phyloP scores from a whole-genome alignment of 1,140 invertebrate genomes.

The Eurosta solidaginis region DNA sequence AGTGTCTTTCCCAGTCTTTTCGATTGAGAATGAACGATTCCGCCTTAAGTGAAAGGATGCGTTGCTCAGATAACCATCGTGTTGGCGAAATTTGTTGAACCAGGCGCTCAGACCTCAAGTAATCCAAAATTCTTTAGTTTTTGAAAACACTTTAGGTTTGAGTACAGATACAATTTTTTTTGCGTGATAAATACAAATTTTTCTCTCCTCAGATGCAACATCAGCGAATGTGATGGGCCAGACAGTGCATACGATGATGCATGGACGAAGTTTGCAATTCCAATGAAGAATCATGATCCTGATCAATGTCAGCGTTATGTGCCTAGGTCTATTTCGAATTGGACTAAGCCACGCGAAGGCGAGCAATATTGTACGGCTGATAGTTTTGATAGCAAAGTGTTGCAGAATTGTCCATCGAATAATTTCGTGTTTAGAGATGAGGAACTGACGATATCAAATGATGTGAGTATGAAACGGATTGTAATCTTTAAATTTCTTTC shows the following conservation, averaged over 20 bases:
- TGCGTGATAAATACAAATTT: neutral
- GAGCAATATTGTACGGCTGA: conserved; percentile 49
- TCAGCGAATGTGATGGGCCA: conserved; percentile 66
- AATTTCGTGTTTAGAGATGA: conserved; percentile 51
- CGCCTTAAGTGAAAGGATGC: too few relatives aligned
- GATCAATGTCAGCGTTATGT: conserved; percentile 62
- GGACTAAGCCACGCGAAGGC: conserved; percentile 35
- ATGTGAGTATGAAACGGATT: conserved; percentile 43
- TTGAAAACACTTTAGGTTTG: too few relatives aligned
- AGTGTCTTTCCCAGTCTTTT: too few relatives aligned
- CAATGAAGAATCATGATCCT: conserved; percentile 55
- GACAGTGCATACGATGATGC: conserved; percentile 59
- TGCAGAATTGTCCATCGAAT: conserved; percentile 43
- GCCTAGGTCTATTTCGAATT: conserved; percentile 17
- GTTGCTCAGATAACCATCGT: too few relatives aligned
- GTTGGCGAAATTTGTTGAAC: too few relatives aligned
- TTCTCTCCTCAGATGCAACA: conserved; percentile 64
- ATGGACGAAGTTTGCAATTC: conserved; percentile 65
- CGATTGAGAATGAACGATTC: too few relatives aligned
- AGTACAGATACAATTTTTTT: neutral
- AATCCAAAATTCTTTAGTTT: too few relatives aligned
- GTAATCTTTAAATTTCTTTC: too few relatives aligned
- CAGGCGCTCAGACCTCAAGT: too few relatives aligned
- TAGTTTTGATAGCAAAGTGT: conserved; percentile 57
- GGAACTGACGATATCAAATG: conserved; percentile 54